Conservation (phyloP, 2,888 invertebrate genomes). For the Coelopa pilipes region DNA sequence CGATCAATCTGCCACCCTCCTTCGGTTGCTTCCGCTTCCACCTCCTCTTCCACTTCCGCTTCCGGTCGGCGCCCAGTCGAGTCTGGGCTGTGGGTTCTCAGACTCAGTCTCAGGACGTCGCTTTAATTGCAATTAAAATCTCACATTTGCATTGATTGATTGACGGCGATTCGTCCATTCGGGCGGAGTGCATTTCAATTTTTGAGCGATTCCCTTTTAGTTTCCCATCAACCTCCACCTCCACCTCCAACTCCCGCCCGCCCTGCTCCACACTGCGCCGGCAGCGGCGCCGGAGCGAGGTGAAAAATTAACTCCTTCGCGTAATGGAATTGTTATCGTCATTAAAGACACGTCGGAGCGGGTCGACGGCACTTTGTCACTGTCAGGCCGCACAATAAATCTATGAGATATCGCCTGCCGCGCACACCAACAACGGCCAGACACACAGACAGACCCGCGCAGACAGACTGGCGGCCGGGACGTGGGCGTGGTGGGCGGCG, state of each 20-base stretch:
- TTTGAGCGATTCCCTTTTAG: not conserved
- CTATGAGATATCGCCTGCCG: slow-evolving; percentile 55
- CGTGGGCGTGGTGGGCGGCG: too few species aligned
- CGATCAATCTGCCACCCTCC: too few species aligned
- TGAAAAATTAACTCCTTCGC: slow-evolving; percentile 55
- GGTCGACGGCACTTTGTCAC: slow-evolving; percentile 62
- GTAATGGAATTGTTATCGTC: slow-evolving; percentile 63
- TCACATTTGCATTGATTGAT: slow-evolving; percentile 52
- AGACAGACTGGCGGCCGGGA: not conserved
- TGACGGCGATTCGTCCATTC: slow-evolving; percentile 50
- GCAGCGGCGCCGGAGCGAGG: not conserved
- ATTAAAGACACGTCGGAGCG: slow-evolving; percentile 39
- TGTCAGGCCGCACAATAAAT: slow-evolving; percentile 64
- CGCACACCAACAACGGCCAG: slow-evolving; percentile 44
- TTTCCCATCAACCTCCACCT: too few species aligned
- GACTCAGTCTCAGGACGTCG: not conserved
- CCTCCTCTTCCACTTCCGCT: not conserved
- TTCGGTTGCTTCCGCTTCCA: not conserved
- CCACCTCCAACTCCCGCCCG: too few species aligned
- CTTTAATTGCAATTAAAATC: slow-evolving; percentile 46
- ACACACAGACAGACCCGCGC: slow-evolving; percentile 37
- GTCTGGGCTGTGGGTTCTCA: too few species aligned
- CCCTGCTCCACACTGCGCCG: too few species aligned
- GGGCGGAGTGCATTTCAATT: slow-evolving; percentile 30
- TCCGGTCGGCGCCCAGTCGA: not conserved